Evolutionary conservation across 2,797 vertebrate genomes (phyloP).

Genomic region (Alfaro cultratus): DNA sequence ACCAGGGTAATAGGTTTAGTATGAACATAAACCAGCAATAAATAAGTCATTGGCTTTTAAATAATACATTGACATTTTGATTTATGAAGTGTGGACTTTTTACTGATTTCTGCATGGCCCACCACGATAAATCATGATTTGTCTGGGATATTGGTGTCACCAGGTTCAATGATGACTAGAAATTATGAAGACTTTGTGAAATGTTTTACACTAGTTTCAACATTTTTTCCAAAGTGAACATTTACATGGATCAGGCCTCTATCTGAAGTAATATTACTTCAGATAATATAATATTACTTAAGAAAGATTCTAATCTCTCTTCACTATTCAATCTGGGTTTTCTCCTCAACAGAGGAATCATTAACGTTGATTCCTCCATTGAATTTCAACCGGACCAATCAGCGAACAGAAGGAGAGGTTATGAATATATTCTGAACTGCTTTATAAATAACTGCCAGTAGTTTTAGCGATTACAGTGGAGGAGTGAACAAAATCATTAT

Average conservation of each 20-base stretch:
- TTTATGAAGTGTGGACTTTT: slow-evolving; percentile 27
- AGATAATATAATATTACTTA: background rate
- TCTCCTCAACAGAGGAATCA: too few relatives aligned
- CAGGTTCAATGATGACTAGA: background rate
- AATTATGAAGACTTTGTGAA: background rate
- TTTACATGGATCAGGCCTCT: background rate
- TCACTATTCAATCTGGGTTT: too few relatives aligned
- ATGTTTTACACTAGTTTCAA: background rate
- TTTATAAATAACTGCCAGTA: too few relatives aligned
- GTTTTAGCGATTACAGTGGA: too few relatives aligned
- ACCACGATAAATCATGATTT: background rate
- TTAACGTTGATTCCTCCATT: too few relatives aligned
- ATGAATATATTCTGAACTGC: too few relatives aligned
- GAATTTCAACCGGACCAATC: too few relatives aligned
- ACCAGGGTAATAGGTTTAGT: slow-evolving; percentile 31
- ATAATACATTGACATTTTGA: slow-evolving; percentile 32
- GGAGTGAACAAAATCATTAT: too few relatives aligned
- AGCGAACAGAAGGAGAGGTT: too few relatives aligned
- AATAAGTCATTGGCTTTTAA: slow-evolving; percentile 33
- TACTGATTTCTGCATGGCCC: slow-evolving; percentile 7
- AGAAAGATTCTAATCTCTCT: too few relatives aligned
- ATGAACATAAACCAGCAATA: slow-evolving; percentile 27
- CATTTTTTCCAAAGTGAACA: background rate
- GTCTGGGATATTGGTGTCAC: background rate
- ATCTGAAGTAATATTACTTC: too few relatives aligned